Conservation (phyloP, 2,797 vertebrate genomes). For the Neopelma chrysocephalum region DNA sequence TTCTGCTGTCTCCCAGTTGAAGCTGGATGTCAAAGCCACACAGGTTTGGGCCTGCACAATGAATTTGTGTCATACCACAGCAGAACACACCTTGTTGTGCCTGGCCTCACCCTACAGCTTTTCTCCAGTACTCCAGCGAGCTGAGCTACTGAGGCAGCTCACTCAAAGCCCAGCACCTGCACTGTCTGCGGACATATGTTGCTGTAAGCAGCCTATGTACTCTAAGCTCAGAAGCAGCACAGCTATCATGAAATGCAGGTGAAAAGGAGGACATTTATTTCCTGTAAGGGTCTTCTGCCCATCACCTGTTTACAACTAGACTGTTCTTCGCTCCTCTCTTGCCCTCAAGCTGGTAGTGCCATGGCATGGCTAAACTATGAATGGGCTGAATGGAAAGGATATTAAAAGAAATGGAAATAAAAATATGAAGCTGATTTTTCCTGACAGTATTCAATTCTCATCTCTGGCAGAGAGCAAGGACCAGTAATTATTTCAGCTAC, state of each 20-base stretch:
- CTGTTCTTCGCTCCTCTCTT: neutral
- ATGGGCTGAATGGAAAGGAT: neutral
- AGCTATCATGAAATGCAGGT: neutral
- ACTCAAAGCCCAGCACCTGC: neutral
- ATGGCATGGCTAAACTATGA: neutral
- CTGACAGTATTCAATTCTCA: neutral
- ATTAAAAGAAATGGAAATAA: neutral
- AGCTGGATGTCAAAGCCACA: neutral
- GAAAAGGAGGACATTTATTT: neutral
- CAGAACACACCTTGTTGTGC: neutral
- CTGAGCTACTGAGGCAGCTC: neutral
- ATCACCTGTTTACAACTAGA: neutral
- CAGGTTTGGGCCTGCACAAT: conserved; percentile 28
- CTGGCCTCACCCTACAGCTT: conserved; percentile 27
- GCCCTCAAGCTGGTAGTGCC: accelerated
- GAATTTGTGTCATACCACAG: neutral
- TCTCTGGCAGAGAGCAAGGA: neutral
- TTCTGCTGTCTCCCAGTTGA: neutral
- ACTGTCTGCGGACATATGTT: neutral
- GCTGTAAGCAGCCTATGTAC: neutral
- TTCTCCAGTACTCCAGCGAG: neutral
- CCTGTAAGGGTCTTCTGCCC: neutral
- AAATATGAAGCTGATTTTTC: neutral
- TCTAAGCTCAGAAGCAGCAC: neutral
- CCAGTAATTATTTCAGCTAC: neutral